Base-by-base conservation (phyloP, 2,113 vertebrate species). In the Crotophaga sulcirostris region DNA sequence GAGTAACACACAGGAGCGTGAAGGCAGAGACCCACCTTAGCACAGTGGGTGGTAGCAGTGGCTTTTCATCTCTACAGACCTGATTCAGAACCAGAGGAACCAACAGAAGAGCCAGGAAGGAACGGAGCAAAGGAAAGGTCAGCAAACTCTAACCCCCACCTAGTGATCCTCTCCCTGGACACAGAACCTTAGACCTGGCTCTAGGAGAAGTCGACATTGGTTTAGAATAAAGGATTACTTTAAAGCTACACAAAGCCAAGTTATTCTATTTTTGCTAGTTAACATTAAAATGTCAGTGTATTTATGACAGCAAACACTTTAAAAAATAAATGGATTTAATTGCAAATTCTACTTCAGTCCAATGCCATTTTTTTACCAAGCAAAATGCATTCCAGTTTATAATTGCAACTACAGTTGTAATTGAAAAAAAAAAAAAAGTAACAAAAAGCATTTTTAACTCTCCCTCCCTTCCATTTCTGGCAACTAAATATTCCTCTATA, bases 321-420 rank as follows among this genome's bases (percentile, higher is more conserved):
- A 25, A 91, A 77, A 79, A 97, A 98, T 98, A 98, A 98, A 98
- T 40, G 36, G n/a, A 72, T 96, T 97, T 93, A 42, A 94, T 66
- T 81, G 62, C 91, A 96, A 96, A 84, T 95, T 96, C 86, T 74
- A 16, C 54, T 36, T 78, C 69, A 67, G 70, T 47, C 47, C 77
- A 89, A 92, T 31, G 26, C 96, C 94, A 93, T 51, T 96, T 96
- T 77, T 87, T 16, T 58, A 36, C 54, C 87, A 76, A 89, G 20
- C 23, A 47, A 95, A 80, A 84, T 40, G 87, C 72, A 69, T 77
- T 60, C 42, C 33, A 60, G 10, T 52, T 91, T 55, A 20, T 81
- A 87, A 76, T 23, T 59, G 24, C 70, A 83, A 54, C 47, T 85
- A 51, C 24, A 91, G 51, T 11, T 70, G 40, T 28, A 85, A 16